These are phyloP conservation scores for Lycocerus yunnanus DNA, from an alignment of 2,888 invertebrate genomes.

Conservation along the genomic window DNA sequence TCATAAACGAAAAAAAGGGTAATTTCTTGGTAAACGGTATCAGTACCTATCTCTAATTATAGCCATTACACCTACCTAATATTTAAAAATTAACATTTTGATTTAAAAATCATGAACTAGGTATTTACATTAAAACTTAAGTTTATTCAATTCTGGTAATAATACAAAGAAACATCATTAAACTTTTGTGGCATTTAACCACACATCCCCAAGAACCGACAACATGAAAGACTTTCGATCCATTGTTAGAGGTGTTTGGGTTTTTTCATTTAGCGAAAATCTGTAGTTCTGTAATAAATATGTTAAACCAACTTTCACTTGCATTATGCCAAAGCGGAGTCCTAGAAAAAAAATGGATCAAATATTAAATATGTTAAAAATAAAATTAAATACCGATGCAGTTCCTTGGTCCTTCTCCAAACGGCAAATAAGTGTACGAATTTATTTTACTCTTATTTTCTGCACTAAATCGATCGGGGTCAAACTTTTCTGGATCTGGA, in stretches of 20 bases:
- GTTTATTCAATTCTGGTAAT: neutral
- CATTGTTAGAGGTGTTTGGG: neutral
- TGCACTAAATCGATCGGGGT: neutral
- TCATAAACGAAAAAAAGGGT: no score
- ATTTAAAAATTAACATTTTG: no score
- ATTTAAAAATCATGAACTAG: no score
- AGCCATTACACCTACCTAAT: no score
- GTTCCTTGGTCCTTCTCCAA: neutral
- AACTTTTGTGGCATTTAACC: neutral
- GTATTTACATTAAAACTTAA: no score
- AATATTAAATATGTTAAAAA: neutral
- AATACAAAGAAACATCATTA: no score
- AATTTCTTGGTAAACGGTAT: no score
- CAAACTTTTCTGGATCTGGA: neutral
- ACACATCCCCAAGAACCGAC: constrained; percentile 41
- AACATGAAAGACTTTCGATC: neutral
- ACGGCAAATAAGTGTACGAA: neutral
- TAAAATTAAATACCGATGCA: neutral
- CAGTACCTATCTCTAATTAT: no score
- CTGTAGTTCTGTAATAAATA: neutral
- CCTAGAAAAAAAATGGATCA: neutral
- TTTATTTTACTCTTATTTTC: neutral
- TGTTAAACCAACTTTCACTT: neutral
- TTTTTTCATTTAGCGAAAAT: neutral
- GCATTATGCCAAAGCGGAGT: neutral